phyloP scores from a whole-genome alignment of 2,113 vertebrate genomes.

The Shinisaurus crocodilurus region DNA sequence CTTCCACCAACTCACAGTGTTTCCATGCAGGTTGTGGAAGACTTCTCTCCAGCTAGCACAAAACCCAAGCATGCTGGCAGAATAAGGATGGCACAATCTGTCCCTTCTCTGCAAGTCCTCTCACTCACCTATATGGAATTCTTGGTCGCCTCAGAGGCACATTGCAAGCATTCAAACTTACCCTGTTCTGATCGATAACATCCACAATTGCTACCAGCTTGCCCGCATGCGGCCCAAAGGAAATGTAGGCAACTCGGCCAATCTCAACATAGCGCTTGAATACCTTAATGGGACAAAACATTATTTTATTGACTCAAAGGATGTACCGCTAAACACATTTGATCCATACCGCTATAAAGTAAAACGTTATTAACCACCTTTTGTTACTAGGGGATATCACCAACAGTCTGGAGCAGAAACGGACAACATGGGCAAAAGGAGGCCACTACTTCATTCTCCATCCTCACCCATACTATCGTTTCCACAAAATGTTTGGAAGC shows the following conservation, averaged over 20 bases:
- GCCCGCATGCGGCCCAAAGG: constrained; percentile 92
- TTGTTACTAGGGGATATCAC: neutral
- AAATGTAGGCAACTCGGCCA: constrained; percentile 91
- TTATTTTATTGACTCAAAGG: neutral
- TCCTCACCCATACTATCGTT: neutral
- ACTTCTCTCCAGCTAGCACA: neutral
- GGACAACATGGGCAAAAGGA: neutral
- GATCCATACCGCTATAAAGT: too few relatives aligned
- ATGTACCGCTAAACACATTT: neutral
- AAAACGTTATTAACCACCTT: neutral
- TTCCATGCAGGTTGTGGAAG: neutral
- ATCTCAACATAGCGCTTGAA: constrained; percentile 97
- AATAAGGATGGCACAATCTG: neutral
- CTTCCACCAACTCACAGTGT: neutral
- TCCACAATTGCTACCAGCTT: constrained; percentile 95
- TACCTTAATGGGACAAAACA: constrained; percentile 79
- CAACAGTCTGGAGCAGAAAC: neutral
- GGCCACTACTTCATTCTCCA: neutral
- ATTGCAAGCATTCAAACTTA: constrained; percentile 45
- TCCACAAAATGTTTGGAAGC: too few relatives aligned
- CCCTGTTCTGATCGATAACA: constrained; percentile 97
- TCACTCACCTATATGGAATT: neutral
- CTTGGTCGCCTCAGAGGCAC: neutral
- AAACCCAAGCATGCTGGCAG: too few relatives aligned
- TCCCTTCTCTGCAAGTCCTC: neutral